phyloP scores from a whole-genome alignment of 2,113 vertebrate species.

The Pteruthius melanotis region DNA sequence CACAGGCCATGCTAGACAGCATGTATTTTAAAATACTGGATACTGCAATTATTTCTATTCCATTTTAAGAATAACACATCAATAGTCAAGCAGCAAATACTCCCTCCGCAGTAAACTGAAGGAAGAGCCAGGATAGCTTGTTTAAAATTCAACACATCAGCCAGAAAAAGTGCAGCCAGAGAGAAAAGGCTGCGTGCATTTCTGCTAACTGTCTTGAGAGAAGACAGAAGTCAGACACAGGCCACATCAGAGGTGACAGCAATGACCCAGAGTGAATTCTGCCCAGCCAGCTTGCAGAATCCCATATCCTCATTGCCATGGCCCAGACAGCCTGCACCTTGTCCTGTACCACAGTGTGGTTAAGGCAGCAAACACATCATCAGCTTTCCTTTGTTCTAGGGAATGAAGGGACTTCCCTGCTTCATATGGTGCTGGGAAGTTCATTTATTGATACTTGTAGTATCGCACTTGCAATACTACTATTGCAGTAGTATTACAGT shows the following conservation, averaged over 20 bases:
- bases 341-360: fast-evolving
- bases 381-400: not conserved
- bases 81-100: not conserved
- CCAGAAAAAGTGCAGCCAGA: not conserved
- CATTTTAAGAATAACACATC: not conserved
- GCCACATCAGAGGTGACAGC: not conserved
- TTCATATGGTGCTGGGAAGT: not conserved
- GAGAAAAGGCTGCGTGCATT: not conserved
- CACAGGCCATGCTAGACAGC: not conserved
- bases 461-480: too few relatives aligned
- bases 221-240: not conserved
- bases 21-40: not conserved
- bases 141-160: conserved; percentile 3
- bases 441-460: not conserved
- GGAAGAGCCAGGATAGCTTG: not conserved
- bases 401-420: not conserved
- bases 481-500: not conserved
- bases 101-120: not conserved
- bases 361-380: not conserved
- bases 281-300: not conserved
- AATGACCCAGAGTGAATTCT: not conserved
- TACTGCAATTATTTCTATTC: not conserved
- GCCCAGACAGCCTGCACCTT: not conserved
- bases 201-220: not conserved
- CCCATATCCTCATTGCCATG: not conserved